Conservation (phyloP, 1,140 invertebrate species). For the Ptiloglossa arizonensis region DNA sequence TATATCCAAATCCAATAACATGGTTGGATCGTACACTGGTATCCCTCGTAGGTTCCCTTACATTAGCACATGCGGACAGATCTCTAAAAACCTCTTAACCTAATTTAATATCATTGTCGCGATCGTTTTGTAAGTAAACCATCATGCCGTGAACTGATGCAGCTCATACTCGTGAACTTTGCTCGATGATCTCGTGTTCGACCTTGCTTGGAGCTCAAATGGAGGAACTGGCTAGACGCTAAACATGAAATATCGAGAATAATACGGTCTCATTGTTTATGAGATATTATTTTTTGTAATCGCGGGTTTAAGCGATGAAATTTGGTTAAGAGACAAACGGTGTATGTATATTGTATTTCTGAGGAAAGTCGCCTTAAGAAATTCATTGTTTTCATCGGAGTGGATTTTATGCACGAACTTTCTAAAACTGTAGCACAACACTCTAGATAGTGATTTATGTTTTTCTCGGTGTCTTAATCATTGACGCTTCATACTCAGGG, state of each 20-base stretch:
- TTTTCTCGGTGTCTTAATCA: constrained; percentile 29
- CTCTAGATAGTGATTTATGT: neutral
- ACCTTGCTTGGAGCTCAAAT: neutral
- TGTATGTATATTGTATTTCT: neutral
- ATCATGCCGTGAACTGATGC: neutral
- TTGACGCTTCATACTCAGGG: constrained; percentile 62
- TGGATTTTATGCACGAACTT: neutral
- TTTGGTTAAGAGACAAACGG: neutral
- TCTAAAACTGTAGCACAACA: constrained; percentile 4
- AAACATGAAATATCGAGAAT: neutral
- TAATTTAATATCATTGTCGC: constrained; percentile 36
- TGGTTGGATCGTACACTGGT: constrained; percentile 94
- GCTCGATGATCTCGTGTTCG: constrained; percentile 16
- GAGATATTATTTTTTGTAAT: neutral
- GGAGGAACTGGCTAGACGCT: neutral
- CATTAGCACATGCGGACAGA: constrained; percentile 83
- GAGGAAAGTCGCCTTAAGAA: neutral
- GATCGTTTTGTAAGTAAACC: constrained; percentile 35
- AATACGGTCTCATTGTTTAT: neutral
- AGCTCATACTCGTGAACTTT: constrained; percentile 29
- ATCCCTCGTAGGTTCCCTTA: constrained; percentile 87
- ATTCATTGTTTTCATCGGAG: neutral
- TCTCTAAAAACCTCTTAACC: constrained; percentile 74
- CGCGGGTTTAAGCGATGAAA: neutral
- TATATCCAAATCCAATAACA: constrained; percentile 93